phyloP scores from a whole-genome alignment of 2,888 invertebrate genomes.

The Rhorus exstirpatorius region DNA sequence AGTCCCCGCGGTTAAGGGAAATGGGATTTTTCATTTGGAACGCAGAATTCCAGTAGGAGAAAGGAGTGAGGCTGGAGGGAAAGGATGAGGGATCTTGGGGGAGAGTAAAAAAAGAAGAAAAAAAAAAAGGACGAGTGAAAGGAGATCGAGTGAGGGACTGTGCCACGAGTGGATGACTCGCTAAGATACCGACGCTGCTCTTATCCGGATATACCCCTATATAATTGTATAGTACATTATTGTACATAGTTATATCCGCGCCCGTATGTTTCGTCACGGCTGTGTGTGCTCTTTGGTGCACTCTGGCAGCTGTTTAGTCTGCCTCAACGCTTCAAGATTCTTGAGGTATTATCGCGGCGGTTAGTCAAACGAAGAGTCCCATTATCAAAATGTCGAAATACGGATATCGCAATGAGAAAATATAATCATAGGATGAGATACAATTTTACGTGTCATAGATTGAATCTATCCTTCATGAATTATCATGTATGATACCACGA shows the following conservation, averaged over 20 bases:
- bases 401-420: neutral
- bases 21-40: conserved; percentile 79
- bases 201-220: conserved; percentile 39
- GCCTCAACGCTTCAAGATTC: neutral
- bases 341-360: neutral
- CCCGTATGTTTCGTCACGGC: neutral
- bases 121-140: conserved; percentile 33
- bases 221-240: conserved; percentile 21
- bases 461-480: too few relatives aligned
- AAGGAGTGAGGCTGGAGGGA: conserved; percentile 35
- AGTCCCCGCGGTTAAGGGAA: conserved; percentile 75
- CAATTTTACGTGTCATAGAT: too few relatives aligned
- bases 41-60: conserved; percentile 70
- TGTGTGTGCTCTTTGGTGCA: neutral
- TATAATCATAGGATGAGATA: too few relatives aligned
- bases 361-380: neutral
- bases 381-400: conserved; percentile 1
- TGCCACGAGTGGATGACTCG: conserved; percentile 68
- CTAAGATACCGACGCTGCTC: conserved; percentile 65
- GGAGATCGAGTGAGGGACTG: conserved; percentile 62
- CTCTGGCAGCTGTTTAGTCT: neutral
- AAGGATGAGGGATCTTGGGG: conserved; percentile 9
- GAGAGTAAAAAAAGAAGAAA: conserved; percentile 7
- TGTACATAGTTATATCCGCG: neutral
- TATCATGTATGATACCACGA: too few relatives aligned